These are phyloP conservation scores for Sandelia bainsii DNA, from an alignment of 2,797 vertebrate species.

Conservation along the genomic window DNA sequence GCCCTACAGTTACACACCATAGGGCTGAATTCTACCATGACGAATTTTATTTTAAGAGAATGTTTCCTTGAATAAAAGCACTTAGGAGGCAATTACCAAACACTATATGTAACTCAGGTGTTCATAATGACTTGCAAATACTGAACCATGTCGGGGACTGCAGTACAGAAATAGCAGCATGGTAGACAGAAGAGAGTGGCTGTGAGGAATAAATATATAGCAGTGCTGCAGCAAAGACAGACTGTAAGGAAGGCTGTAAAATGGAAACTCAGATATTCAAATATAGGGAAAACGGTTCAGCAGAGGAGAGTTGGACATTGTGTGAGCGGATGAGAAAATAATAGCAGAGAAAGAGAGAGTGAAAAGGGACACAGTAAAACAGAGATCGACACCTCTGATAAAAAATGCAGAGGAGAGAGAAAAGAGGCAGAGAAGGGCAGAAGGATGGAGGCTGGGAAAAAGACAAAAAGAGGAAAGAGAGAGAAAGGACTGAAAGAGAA, in stretches of 20 bases:
- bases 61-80: not conserved
- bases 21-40: not conserved
- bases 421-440: constrained; percentile 14
- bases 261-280: constrained; percentile 38
- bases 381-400: constrained; percentile 48
- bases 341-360: constrained; percentile 11
- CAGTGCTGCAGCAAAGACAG: constrained; percentile 4
- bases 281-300: constrained; percentile 52
- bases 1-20: not conserved
- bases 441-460: constrained; percentile 20
- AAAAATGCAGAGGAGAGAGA: constrained; percentile 47
- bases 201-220: constrained; percentile 4
- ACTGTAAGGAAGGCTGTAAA: constrained; percentile 6
- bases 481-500: constrained; percentile 40
- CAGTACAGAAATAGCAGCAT: constrained; percentile 2
- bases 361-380: constrained; percentile 22
- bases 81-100: not conserved
- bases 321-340: constrained; percentile 56
- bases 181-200: not conserved
- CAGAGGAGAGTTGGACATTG: constrained; percentile 50
- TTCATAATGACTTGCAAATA: constrained; percentile 8
- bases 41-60: constrained; percentile 3
- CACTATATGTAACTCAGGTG: not conserved
- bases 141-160: not conserved
- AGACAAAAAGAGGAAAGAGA: not conserved